Evolutionary conservation across 2,797 vertebrate genomes (phyloP).

Genomic region (Urosaurus nigricauda): DNA sequence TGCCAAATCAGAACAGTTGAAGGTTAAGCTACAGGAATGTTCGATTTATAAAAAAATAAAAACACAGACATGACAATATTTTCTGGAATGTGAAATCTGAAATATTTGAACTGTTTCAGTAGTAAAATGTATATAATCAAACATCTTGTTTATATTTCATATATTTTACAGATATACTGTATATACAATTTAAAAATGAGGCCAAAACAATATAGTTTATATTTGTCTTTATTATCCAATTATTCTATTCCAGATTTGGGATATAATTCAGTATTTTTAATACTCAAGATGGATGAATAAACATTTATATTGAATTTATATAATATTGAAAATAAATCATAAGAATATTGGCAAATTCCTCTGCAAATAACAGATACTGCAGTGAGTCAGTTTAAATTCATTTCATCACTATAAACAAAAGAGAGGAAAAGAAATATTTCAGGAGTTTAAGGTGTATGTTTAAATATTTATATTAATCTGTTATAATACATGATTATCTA

Average conservation of each 20-base stretch:
- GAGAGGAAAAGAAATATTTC: conserved; percentile 54
- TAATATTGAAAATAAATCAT: too few species aligned
- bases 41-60: conserved; percentile 15
- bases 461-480: not conserved
- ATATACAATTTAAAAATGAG: not conserved
- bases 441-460: conserved; percentile 52
- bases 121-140: conserved; percentile 56
- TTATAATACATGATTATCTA: not conserved
- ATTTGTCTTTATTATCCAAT: not conserved
- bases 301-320: conserved; percentile 2
- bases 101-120: conserved; percentile 64
- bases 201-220: not conserved
- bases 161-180: not conserved
- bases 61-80: conserved; percentile 60
- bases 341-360: not conserved
- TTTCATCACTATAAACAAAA: conserved; percentile 35
- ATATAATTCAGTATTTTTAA: not conserved
- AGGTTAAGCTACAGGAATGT: not conserved
- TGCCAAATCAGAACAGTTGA: too few species aligned
- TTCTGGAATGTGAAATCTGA: conserved; percentile 61
- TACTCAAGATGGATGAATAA: not conserved
- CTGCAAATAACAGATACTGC: not conserved
- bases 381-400: not conserved
- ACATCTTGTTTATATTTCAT: conserved; percentile 57
- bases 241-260: not conserved